A percentile compares a stretch with the other conserved stretches of the same genome.
Conservation (phyloP, 2,113 vertebrate genomes). For the Pseudopodoces humilis region DNA sequence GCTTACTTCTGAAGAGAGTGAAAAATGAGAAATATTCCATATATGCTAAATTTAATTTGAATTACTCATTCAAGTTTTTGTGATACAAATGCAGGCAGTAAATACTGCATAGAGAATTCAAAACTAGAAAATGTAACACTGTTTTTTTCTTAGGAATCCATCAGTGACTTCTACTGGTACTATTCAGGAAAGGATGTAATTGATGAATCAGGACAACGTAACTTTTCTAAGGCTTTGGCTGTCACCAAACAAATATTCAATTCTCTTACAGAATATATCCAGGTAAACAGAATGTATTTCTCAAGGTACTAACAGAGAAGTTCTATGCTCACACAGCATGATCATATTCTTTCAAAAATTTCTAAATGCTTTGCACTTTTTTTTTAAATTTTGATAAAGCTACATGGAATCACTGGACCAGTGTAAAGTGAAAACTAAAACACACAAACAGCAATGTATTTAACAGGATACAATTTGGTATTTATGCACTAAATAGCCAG, state of each 20-base stretch:
- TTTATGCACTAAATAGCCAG: neutral
- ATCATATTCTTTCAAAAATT: neutral
- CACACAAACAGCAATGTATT: neutral
- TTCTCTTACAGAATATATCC: slow-evolving; percentile 98
- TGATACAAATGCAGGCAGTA: neutral
- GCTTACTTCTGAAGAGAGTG: neutral
- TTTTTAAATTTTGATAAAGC: neutral
- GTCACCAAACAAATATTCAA: slow-evolving; percentile 99
- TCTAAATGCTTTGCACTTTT: neutral
- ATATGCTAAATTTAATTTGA: neutral
- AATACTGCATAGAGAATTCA: neutral
- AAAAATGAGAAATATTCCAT: neutral
- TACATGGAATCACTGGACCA: neutral
- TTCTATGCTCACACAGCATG: neutral
- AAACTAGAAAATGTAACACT: neutral
- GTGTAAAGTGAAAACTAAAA: neutral
- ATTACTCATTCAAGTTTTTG: neutral
- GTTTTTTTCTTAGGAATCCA: slow-evolving; percentile 86
- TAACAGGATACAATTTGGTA: neutral
- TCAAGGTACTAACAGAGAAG: neutral
- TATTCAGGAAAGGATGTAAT: slow-evolving; percentile 97
- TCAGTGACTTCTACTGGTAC: slow-evolving; percentile 99
- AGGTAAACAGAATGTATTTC: slow-evolving; percentile 77
- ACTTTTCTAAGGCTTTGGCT: slow-evolving; percentile 95
- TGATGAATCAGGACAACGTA: slow-evolving; percentile 93